Conservation (phyloP, 2,113 vertebrate genomes). For the Sminthopsis crassicaudata region DNA sequence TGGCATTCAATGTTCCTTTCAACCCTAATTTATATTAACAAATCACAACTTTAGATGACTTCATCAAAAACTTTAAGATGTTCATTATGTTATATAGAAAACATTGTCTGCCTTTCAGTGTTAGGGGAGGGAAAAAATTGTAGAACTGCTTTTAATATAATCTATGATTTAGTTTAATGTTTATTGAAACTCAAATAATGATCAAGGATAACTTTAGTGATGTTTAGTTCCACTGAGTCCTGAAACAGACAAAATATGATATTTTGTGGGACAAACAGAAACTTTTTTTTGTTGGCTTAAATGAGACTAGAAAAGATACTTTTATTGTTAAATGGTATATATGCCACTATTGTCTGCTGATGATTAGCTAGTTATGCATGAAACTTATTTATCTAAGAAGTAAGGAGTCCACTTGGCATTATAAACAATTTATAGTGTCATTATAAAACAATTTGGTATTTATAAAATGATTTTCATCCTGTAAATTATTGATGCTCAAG, state of each 20-base stretch:
- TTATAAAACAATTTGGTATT: conserved; percentile 5
- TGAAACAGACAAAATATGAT: conserved; percentile 72
- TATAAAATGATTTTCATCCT: conserved; percentile 20
- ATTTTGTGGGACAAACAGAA: conserved; percentile 57
- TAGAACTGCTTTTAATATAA: conserved; percentile 58
- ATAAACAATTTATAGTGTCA: no score
- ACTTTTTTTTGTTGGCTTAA: conserved; percentile 70
- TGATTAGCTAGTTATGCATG: conserved; percentile 3
- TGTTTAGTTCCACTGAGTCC: conserved; percentile 48
- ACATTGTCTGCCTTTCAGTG: conserved; percentile 29
- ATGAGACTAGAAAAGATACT: conserved; percentile 64
- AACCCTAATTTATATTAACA: conserved; percentile 58
- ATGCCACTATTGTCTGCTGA: conserved; percentile 22
- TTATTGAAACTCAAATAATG: conserved; percentile 58
- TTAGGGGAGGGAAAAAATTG: conserved; percentile 44
- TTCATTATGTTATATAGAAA: background rate
- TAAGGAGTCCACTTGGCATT: conserved; percentile 10
- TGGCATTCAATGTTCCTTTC: conserved; percentile 63
- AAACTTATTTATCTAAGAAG: conserved; percentile 45
- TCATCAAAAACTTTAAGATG: conserved; percentile 61
- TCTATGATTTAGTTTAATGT: conserved; percentile 66
- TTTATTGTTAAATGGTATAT: conserved; percentile 57
- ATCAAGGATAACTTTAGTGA: conserved; percentile 57
- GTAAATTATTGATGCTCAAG: conserved; percentile 33
- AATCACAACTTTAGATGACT: conserved; percentile 55